These are phyloP conservation scores for Pseudochaenichthys georgianus DNA, from an alignment of 2,797 vertebrate genomes.

Conservation along the genomic window DNA sequence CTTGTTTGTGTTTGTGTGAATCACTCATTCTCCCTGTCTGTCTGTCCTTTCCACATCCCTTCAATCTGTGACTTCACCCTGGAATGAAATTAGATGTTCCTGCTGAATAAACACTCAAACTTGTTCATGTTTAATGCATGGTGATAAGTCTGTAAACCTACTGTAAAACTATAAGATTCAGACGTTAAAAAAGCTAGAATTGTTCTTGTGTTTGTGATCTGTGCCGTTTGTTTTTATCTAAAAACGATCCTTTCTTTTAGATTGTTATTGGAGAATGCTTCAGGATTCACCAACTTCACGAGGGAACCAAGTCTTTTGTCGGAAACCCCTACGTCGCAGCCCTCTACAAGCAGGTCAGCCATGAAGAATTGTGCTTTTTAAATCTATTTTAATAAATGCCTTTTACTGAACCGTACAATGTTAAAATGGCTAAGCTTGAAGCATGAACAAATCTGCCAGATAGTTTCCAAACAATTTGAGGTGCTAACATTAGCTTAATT, in stretches of 20 bases:
- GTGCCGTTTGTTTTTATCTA: conserved; percentile 8
- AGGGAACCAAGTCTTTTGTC: conserved; percentile 91
- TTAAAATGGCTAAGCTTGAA: neutral
- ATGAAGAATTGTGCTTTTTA: neutral
- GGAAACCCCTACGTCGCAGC: conserved; percentile 94
- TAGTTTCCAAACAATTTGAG: neutral
- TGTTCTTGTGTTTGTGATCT: neutral
- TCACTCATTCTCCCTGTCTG: conserved; percentile 36
- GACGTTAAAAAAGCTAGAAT: neutral
- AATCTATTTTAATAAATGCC: neutral
- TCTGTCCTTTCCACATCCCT: conserved; percentile 46
- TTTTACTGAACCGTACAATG: neutral
- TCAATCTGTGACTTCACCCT: conserved; percentile 33
- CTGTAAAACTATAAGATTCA: neutral
- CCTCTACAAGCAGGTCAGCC: conserved; percentile 91
- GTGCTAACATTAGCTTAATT: neutral
- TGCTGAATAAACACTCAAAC: conserved; percentile 64
- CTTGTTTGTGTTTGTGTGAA: conserved; percentile 60
- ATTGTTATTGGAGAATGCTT: conserved; percentile 96
- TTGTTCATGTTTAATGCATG: conserved; percentile 37
- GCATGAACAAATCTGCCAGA: neutral
- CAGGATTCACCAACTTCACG: conserved; percentile 93
- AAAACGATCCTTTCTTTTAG: conserved; percentile 73
- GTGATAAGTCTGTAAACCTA: conserved; percentile 8
- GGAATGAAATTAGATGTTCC: conserved; percentile 29